These are phyloP conservation scores for chimpanzee (Pan troglodytes) DNA, from an alignment of 2,113 vertebrate species.

Conservation along the genomic window DNA sequence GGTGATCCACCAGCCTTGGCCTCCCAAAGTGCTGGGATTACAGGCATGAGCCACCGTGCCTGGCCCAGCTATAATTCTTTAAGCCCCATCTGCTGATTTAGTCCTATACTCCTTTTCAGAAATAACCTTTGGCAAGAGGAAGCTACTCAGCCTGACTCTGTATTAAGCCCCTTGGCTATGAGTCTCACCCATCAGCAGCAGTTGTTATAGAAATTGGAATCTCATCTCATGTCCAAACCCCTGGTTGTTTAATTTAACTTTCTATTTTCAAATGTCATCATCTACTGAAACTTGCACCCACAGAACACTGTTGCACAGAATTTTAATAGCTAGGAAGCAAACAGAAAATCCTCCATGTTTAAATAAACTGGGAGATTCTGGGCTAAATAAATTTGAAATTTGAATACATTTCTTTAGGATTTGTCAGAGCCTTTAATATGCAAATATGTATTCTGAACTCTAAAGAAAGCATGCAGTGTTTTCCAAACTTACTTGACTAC, in stretches of 20 bases:
- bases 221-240: not conserved
- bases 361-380: slow-evolving; percentile 24
- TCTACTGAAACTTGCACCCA: not conserved
- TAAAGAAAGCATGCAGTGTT: not conserved
- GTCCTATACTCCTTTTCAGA: not conserved
- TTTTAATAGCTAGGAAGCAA: slow-evolving; percentile 25
- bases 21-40: no score
- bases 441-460: slow-evolving; percentile 25
- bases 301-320: not conserved
- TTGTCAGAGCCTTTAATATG: not conserved
- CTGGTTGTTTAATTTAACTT: slow-evolving; percentile 16
- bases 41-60: no score
- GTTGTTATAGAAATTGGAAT: not conserved
- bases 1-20: no score
- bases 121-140: not conserved
- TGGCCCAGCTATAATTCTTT: not conserved
- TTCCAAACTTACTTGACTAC: not conserved
- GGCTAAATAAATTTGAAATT: slow-evolving; percentile 19
- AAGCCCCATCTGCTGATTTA: not conserved
- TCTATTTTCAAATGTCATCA: not conserved
- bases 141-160: not conserved
- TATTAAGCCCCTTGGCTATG: not conserved
- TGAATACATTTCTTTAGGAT: slow-evolving; percentile 23
- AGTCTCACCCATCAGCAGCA: not conserved
- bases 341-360: slow-evolving; percentile 19